These are phyloP conservation scores for Nowickia ferox DNA, from an alignment of 2,888 invertebrate genomes.

Conservation along the genomic window DNA sequence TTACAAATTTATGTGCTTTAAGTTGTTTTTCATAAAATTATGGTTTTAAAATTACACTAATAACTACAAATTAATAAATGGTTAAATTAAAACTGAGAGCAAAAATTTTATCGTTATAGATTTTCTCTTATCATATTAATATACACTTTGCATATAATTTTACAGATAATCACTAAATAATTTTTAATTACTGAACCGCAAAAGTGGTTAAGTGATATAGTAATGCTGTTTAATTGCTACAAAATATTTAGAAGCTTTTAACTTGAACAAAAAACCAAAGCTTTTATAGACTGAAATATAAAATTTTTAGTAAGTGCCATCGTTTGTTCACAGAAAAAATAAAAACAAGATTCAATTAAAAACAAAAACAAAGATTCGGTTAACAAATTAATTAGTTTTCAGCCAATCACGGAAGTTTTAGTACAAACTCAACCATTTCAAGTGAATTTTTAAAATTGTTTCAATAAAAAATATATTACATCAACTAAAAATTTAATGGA, in stretches of 20 bases:
- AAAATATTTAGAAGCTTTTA: background rate
- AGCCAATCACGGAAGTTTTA: too few relatives aligned
- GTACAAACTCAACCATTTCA: too few relatives aligned
- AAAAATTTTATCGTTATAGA: background rate
- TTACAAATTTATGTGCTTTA: constrained; percentile 24
- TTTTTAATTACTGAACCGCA: constrained; percentile 74
- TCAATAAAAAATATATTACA: too few relatives aligned
- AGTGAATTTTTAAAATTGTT: too few relatives aligned
- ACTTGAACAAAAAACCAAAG: background rate
- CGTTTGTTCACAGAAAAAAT: too few relatives aligned
- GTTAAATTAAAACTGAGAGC: constrained; percentile 1
- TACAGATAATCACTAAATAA: background rate
- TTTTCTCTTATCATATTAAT: background rate
- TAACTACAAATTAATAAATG: constrained; percentile 38
- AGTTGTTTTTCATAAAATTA: constrained; percentile 39
- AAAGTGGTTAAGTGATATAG: constrained; percentile 76
- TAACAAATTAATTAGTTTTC: too few relatives aligned
- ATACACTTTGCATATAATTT: background rate
- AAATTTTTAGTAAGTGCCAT: too few relatives aligned
- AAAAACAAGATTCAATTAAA: too few relatives aligned
- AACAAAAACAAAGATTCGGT: too few relatives aligned
- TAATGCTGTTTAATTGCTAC: background rate
- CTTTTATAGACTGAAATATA: too few relatives aligned
- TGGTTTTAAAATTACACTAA: constrained; percentile 53
- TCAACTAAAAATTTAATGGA: too few relatives aligned